A percentile compares a stretch with the other conserved stretches of the same genome.
phyloP scores from a whole-genome alignment of 1,140 invertebrate species.

The Pogonomyrmex barbatus region DNA sequence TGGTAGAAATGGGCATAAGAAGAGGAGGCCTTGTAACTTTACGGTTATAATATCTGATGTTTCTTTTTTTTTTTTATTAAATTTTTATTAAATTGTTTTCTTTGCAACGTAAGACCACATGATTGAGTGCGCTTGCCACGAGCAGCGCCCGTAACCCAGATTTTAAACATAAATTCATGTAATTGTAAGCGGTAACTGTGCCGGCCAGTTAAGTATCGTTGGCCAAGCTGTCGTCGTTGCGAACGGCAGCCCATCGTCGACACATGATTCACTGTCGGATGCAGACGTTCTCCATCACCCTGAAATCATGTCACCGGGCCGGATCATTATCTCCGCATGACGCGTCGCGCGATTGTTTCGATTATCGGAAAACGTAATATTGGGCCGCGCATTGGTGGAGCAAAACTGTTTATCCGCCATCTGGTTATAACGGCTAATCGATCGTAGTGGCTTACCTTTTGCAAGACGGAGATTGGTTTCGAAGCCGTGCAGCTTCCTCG shows the following conservation, averaged over 20 bases:
- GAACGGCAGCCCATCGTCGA: conserved; percentile 12
- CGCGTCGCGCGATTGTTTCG: conserved; percentile 38
- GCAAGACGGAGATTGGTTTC: not conserved
- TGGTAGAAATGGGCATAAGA: too few relatives aligned
- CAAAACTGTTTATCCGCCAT: conserved; percentile 37
- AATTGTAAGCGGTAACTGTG: conserved; percentile 57
- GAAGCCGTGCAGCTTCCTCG: not conserved
- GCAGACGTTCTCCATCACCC: conserved; percentile 12
- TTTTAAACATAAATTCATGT: conserved; percentile 55
- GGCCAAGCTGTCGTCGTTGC: conserved; percentile 23
- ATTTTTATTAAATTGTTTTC: not conserved
- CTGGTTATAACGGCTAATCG: conserved; percentile 4
- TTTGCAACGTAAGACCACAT: not conserved
- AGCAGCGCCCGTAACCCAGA: conserved; percentile 44
- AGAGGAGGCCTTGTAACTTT: not conserved
- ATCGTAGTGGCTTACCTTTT: not conserved
- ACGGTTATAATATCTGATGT: not conserved
- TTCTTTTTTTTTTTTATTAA: not conserved
- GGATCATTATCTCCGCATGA: conserved; percentile 22
- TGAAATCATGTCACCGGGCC: conserved; percentile 15
- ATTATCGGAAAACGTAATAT: conserved; percentile 49
- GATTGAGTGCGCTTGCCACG: not conserved
- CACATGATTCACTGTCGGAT: conserved; percentile 66
- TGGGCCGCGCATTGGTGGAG: not conserved
- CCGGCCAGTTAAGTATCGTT: conserved; percentile 13